phyloP scores from a whole-genome alignment of 2,797 vertebrate species.

The Siniperca scherzeri region DNA sequence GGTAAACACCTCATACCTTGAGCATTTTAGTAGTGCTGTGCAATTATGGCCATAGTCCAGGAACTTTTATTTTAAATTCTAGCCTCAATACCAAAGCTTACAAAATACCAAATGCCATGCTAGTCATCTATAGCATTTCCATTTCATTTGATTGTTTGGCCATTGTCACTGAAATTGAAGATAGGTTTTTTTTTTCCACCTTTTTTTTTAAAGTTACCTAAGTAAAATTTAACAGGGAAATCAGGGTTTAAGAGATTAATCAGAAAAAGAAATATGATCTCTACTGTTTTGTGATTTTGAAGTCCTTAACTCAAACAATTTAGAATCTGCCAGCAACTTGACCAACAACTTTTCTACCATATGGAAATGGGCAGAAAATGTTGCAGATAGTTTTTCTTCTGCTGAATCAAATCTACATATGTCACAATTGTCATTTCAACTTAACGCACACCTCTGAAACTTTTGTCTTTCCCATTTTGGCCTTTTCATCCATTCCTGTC shows the following conservation, averaged over 20 bases:
- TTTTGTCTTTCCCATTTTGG: background rate
- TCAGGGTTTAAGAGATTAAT: background rate
- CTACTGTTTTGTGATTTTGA: background rate
- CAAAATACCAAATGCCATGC: background rate
- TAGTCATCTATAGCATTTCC: background rate
- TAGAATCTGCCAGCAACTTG: too few relatives aligned
- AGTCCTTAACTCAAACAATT: background rate
- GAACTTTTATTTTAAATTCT: background rate
- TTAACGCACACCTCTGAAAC: background rate
- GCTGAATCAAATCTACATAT: background rate
- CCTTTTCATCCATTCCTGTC: background rate
- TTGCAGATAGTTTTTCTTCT: background rate
- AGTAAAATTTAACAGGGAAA: too few relatives aligned
- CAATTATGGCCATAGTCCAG: background rate
- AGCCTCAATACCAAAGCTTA: background rate
- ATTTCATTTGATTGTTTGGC: background rate
- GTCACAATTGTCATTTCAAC: background rate
- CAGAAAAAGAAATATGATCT: background rate
- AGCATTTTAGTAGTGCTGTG: background rate
- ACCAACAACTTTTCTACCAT: background rate
- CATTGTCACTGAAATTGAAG: background rate
- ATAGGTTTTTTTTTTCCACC: too few relatives aligned
- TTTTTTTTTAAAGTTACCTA: background rate
- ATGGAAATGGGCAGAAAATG: background rate
- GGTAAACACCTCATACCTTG: conserved; percentile 78